A percentile compares a stretch with the other conserved stretches of the same genome.
Evolutionary conservation across 2,113 vertebrate species (phyloP).

Genomic region (Syngnathus floridae): DNA sequence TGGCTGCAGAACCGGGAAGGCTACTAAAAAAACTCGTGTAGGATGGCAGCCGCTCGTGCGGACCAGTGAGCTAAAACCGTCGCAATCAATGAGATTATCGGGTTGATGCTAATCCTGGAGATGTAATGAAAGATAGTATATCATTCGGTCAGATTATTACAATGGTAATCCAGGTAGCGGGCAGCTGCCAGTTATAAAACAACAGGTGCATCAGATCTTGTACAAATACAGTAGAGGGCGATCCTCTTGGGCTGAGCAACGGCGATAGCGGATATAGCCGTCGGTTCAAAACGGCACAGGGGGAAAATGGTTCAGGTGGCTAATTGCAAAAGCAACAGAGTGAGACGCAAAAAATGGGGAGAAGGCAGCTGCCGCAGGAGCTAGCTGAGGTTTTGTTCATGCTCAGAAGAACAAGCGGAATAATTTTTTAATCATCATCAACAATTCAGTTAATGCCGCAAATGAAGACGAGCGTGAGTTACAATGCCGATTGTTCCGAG

Average conservation of each 20-base stretch:
- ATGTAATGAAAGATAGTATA: slow-evolving; percentile 33
- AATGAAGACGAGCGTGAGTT: slow-evolving; percentile 1
- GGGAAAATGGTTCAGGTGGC: not conserved
- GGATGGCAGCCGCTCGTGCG: slow-evolving; percentile 1
- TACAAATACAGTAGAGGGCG: not conserved
- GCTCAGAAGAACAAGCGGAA: not conserved
- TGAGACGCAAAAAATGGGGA: not conserved
- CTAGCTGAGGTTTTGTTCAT: not conserved
- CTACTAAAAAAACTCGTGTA: slow-evolving; percentile 18
- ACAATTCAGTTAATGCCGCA: not conserved
- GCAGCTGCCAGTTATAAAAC: not conserved
- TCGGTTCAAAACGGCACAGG: not conserved
- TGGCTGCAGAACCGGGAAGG: slow-evolving; percentile 16
- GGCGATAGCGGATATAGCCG: not conserved
- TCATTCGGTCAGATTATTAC: slow-evolving; percentile 32
- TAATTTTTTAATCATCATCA: not conserved
- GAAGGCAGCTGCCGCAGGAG: not conserved
- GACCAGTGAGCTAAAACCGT: slow-evolving; percentile 20
- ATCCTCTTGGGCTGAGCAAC: slow-evolving; percentile 9
- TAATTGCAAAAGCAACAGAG: slow-evolving; percentile 23
- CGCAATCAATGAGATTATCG: slow-evolving; percentile 38
- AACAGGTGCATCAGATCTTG: slow-evolving; percentile 12
- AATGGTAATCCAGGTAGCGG: slow-evolving; percentile 31
- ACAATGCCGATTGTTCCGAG: not conserved
- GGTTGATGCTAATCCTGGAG: slow-evolving; percentile 28